Conservation (phyloP, 2,113 vertebrate species). For the Epinephelus cyanopodus region DNA sequence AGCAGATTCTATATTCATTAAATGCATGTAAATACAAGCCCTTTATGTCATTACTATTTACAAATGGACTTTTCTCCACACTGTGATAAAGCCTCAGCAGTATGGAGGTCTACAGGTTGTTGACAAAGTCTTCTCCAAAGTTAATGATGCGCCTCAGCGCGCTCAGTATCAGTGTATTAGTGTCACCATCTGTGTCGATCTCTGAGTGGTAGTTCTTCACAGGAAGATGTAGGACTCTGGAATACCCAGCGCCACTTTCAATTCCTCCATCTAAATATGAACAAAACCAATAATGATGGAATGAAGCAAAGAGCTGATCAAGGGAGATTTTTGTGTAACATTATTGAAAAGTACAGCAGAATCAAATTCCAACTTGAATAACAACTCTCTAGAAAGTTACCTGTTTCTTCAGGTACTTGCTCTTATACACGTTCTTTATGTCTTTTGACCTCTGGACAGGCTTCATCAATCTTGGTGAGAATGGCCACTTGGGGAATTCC, state of each 20-base stretch:
- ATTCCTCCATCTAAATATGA: background rate
- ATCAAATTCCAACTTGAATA: background rate
- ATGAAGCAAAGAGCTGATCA: background rate
- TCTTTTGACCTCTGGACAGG: constrained; percentile 1
- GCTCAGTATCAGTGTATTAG: constrained; percentile 1
- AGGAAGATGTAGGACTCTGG: constrained; percentile 40
- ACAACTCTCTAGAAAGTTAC: background rate
- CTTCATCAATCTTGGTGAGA: constrained; percentile 58
- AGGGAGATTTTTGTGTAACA: too few relatives aligned
- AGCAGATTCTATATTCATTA: too few relatives aligned
- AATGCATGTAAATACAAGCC: too few relatives aligned
- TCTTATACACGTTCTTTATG: constrained; percentile 29
- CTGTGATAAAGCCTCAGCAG: background rate
- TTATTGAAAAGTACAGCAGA: background rate
- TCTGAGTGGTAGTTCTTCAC: constrained; percentile 56
- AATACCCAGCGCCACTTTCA: background rate
- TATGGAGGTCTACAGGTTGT: background rate
- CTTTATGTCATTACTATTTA: too few relatives aligned
- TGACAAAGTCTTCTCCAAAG: constrained; percentile 53
- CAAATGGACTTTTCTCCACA: too few relatives aligned
- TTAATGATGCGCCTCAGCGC: constrained; percentile 40
- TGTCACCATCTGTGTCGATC: background rate
- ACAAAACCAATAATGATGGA: background rate
- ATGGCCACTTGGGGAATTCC: constrained; percentile 52
- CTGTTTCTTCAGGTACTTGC: constrained; percentile 19